phyloP scores from a whole-genome alignment of 2,797 vertebrate species.

The Phalloptychus januarius region DNA sequence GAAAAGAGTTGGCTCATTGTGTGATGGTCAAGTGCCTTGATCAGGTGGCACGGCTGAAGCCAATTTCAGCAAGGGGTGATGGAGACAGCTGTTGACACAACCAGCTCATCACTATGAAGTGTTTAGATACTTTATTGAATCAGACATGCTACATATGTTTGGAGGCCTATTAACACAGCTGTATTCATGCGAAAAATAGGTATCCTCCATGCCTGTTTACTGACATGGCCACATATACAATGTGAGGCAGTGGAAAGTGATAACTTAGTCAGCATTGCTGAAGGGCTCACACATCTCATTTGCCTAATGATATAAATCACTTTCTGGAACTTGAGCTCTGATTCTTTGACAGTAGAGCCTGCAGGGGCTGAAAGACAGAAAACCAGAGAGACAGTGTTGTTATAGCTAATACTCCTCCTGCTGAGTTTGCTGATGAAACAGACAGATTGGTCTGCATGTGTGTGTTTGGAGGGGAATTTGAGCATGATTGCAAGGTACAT shows the following conservation, averaged over 20 bases:
- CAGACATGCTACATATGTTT: slow-evolving; percentile 77
- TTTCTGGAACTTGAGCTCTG: slow-evolving; percentile 74
- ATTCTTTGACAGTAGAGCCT: slow-evolving; percentile 62
- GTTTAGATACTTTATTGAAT: slow-evolving; percentile 72
- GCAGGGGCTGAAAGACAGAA: slow-evolving; percentile 60
- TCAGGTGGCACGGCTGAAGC: slow-evolving; percentile 61
- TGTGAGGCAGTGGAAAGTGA: slow-evolving; percentile 60
- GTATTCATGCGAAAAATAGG: slow-evolving; percentile 56
- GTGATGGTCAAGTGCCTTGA: slow-evolving; percentile 67
- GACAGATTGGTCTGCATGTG: slow-evolving; percentile 59
- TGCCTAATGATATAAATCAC: slow-evolving; percentile 84
- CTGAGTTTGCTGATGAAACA: slow-evolving; percentile 71
- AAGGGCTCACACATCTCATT: slow-evolving; percentile 78
- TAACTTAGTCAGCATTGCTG: slow-evolving; percentile 67
- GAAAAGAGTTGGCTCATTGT: slow-evolving; percentile 40
- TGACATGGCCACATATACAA: slow-evolving; percentile 11
- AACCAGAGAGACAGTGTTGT: slow-evolving; percentile 67
- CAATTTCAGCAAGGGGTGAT: slow-evolving; percentile 75
- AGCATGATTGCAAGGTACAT: slow-evolving; percentile 1
- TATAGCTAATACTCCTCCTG: slow-evolving; percentile 68
- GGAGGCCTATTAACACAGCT: slow-evolving; percentile 45
- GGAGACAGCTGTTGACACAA: slow-evolving; percentile 77
- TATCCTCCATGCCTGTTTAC: slow-evolving; percentile 22
- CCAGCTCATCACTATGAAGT: slow-evolving; percentile 68
- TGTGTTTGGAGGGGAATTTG: slow-evolving; percentile 10